These are phyloP conservation scores for Papilio elwesi DNA, from an alignment of 2,888 invertebrate genomes.

Conservation along the genomic window DNA sequence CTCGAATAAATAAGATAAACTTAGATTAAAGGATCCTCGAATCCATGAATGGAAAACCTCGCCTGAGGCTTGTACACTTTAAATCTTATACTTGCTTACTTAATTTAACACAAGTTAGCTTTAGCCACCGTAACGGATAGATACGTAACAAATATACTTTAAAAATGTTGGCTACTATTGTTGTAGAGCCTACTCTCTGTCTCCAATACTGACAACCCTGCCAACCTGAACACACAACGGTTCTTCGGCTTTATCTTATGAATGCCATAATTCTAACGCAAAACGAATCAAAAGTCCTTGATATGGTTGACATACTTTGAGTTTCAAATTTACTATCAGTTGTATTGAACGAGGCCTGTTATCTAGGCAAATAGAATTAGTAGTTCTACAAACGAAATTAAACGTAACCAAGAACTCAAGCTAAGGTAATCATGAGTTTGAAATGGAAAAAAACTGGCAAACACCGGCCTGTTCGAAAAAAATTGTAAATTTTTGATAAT, in stretches of 20 bases:
- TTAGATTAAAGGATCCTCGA: background rate
- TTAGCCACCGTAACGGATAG: background rate
- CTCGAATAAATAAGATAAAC: background rate
- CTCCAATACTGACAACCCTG: too few relatives aligned
- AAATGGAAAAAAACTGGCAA: background rate
- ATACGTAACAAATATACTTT: too few relatives aligned
- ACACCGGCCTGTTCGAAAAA: background rate
- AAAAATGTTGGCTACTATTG: too few relatives aligned
- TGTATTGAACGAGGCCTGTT: constrained; percentile 23
- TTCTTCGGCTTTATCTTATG: background rate
- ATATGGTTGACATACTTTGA: constrained; percentile 31
- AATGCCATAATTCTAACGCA: background rate
- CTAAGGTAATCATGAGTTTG: background rate
- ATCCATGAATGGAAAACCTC: background rate
- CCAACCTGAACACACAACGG: too few relatives aligned
- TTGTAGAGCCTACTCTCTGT: too few relatives aligned
- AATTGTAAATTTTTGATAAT: background rate
- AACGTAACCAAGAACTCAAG: constrained; percentile 1
- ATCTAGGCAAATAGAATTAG: constrained; percentile 27
- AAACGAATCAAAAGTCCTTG: background rate
- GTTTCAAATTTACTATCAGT: constrained; percentile 23
- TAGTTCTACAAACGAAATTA: constrained; percentile 11
- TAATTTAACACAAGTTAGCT: background rate
- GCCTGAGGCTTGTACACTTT: background rate
- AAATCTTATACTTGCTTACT: background rate